These are phyloP conservation scores for Ormia ochracea DNA, from an alignment of 2,888 invertebrate genomes.

Conservation along the genomic window DNA sequence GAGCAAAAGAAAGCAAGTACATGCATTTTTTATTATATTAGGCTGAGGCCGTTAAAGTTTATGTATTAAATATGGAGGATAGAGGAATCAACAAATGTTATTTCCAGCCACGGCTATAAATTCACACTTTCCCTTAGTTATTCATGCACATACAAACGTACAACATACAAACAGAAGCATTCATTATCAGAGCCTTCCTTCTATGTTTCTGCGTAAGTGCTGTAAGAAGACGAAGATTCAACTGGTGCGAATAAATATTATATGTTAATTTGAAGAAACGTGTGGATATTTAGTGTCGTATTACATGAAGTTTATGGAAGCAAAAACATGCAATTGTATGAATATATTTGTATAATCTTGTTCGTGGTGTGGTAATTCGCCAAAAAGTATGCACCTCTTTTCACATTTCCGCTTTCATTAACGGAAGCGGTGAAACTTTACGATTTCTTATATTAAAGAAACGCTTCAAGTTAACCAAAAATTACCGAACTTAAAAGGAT, in stretches of 20 bases:
- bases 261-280: not conserved
- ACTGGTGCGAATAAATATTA: conserved; percentile 41
- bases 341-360: not conserved
- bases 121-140: conserved; percentile 32
- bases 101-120: conserved; percentile 47
- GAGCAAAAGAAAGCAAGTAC: not conserved
- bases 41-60: conserved; percentile 15
- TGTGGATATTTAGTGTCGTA: conserved; percentile 10
- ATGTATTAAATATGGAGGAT: not conserved
- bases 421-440: conserved; percentile 40
- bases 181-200: not conserved
- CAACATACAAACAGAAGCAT: not conserved
- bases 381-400: conserved; percentile 28
- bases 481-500: too few relatives aligned
- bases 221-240: conserved; percentile 39
- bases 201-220: not conserved
- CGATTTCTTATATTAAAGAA: too few relatives aligned
- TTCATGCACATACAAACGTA: not conserved
- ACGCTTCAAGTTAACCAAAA: too few relatives aligned
- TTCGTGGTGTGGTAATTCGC: conserved; percentile 15
- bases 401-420: conserved; percentile 48
- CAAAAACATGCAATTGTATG: not conserved
- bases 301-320: conserved; percentile 19
- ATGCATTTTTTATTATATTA: not conserved
- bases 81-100: conserved; percentile 49